Base-by-base conservation (phyloP, 1,140 invertebrate genomes). In the Drosophila novamexicana region DNA sequence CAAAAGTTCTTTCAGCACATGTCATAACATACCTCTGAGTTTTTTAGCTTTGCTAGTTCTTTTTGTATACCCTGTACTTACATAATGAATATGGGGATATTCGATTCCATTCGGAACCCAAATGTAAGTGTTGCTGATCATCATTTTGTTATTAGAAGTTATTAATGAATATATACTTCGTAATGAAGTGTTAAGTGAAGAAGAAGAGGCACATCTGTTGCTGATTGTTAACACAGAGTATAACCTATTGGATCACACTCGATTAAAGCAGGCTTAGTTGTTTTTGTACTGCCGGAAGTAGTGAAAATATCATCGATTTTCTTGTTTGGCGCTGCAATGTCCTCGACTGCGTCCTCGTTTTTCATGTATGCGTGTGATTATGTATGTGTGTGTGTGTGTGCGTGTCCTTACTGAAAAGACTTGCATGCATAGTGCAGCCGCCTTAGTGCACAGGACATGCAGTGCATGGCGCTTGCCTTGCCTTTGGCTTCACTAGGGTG, bases 251-350 rank as follows among this genome's bases (percentile, higher is more conserved):
- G 64, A 42, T 54, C 47, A 59, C 4, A 0, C 22, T 5, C 22
- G 40, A 64, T 40, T 57, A 16, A 29, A 34, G 18, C 29, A 57
- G 22, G 6, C 32, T 39, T 50, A 37, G 42, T 45, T 50, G 8
- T 50, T 42, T 62, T 57, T 49, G 40, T 59, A 32, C 44, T 61
- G 58, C 52, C 80, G 83, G 84, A 83, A 88, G 84, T 83, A 89
- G 83, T 83, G 80, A 89, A 84, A 88, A 78, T 89, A 80, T 83
- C 80, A 88, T 89, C 84, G 83, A 88, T 88, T 88, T 88, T 88
- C 74, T 77, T 77, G 50, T 44, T 88, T 4, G 18, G 81, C 62
- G 54, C 71, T 70, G 67, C 76, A 84, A 75, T 71, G 82, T 81
- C 81, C 81, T 81, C 75, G 72, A 75, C 72, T 67, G 57, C 40